A percentile compares a stretch with the other conserved stretches of the same genome.
These are phyloP conservation scores for Drosophila yooni DNA, from an alignment of 2,888 invertebrate genomes.

Conservation along the genomic window DNA sequence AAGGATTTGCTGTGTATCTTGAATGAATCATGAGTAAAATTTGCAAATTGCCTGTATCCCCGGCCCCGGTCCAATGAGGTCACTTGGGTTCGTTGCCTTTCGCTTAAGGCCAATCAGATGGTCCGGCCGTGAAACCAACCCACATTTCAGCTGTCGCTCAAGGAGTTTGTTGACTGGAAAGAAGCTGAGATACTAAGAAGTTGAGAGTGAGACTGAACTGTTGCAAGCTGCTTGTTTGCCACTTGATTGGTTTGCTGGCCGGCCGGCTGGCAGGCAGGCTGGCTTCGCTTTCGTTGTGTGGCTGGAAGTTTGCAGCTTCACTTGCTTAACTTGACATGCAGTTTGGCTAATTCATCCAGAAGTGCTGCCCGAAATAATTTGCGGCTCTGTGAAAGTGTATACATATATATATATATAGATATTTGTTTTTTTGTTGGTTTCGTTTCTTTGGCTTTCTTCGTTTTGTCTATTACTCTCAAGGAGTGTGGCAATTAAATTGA, in stretches of 20 bases:
- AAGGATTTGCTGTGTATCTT: not conserved
- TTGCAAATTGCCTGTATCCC: constrained; percentile 38
- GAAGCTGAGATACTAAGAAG: constrained; percentile 34
- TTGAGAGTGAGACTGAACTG: constrained; percentile 26
- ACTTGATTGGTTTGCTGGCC: constrained; percentile 70
- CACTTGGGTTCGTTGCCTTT: constrained; percentile 62
- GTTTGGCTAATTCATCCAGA: constrained; percentile 76
- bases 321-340: constrained; percentile 69
- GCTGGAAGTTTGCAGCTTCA: constrained; percentile 56
- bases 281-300: constrained; percentile 68
- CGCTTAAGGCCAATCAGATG: constrained; percentile 55
- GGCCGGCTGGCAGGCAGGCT: constrained; percentile 61
- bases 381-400: constrained; percentile 72
- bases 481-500: constrained; percentile 68
- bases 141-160: constrained; percentile 69
- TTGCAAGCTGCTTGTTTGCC: constrained; percentile 64
- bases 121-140: constrained; percentile 61
- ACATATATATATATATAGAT: not conserved
- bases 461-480: constrained; percentile 25
- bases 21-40: constrained; percentile 48
- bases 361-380: constrained; percentile 79
- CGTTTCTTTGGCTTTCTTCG: constrained; percentile 40
- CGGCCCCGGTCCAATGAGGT: constrained; percentile 65
- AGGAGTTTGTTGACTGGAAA: constrained; percentile 11
- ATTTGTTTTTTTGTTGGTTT: constrained; percentile 16